A percentile compares a stretch with the other conserved stretches of the same genome.
These are phyloP conservation scores for Polyodon spathula DNA, from an alignment of 2,113 vertebrate species.

Conservation along the genomic window DNA sequence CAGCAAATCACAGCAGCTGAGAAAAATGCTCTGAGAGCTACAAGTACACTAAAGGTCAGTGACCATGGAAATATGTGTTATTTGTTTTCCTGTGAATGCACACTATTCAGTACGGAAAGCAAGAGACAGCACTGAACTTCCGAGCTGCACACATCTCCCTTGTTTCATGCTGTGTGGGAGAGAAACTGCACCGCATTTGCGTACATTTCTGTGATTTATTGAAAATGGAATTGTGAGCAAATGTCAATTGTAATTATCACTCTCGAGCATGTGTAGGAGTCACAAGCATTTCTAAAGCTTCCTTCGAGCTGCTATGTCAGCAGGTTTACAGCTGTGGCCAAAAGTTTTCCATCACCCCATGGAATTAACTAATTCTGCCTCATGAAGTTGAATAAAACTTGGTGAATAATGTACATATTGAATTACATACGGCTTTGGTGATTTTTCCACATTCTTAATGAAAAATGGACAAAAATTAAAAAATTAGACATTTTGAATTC, in stretches of 20 bases:
- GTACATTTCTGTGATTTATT: slow-evolving; percentile 33
- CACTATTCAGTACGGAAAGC: slow-evolving; percentile 35
- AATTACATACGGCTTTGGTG: too few species aligned
- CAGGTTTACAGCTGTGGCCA: background rate
- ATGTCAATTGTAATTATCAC: slow-evolving; percentile 45
- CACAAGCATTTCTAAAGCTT: slow-evolving; percentile 34
- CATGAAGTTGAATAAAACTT: too few species aligned
- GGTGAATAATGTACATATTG: too few species aligned
- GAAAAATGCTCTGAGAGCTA: background rate
- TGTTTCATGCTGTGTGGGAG: slow-evolving; percentile 35
- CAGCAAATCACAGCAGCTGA: slow-evolving; percentile 2
- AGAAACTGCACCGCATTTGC: slow-evolving; percentile 22
- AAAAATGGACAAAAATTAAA: too few species aligned
- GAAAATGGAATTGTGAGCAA: slow-evolving; percentile 50
- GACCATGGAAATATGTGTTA: slow-evolving; percentile 21
- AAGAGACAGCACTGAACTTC: slow-evolving; percentile 42
- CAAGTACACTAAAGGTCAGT: background rate
- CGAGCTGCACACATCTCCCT: slow-evolving; percentile 35
- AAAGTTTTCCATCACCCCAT: too few species aligned
- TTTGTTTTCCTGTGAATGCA: slow-evolving; percentile 27
- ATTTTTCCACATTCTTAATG: too few species aligned
- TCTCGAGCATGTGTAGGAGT: slow-evolving; percentile 38
- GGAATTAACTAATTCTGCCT: too few species aligned
- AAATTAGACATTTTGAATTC: too few species aligned
- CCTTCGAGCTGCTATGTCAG: slow-evolving; percentile 41